These are phyloP conservation scores for Solea senegalensis DNA, from an alignment of 2,113 vertebrate genomes.

Conservation along the genomic window DNA sequence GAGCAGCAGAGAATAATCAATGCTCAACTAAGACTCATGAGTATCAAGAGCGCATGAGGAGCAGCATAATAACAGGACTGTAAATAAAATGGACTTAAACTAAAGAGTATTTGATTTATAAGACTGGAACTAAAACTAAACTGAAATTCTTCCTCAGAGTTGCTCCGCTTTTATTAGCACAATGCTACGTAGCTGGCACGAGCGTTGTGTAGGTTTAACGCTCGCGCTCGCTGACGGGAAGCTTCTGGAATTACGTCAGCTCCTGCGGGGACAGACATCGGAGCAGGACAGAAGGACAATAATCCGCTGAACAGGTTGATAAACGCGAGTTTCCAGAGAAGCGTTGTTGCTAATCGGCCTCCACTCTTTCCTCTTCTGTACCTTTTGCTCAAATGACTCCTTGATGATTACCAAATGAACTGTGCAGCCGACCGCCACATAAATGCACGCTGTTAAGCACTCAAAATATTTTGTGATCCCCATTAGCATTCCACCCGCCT, in stretches of 20 bases:
- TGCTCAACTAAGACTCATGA: too few species aligned
- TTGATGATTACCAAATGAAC: constrained; percentile 70
- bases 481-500: constrained; percentile 61
- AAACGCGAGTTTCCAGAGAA: constrained; percentile 46
- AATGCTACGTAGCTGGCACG: constrained; percentile 68
- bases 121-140: too few species aligned
- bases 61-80: too few species aligned
- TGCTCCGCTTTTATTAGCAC: constrained; percentile 73
- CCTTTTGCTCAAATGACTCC: constrained; percentile 63
- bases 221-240: constrained; percentile 83
- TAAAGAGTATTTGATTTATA: too few species aligned
- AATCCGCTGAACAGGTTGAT: constrained; percentile 13
- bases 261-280: constrained; percentile 56
- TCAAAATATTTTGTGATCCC: constrained; percentile 62
- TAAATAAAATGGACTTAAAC: too few species aligned
- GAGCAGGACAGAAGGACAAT: background rate
- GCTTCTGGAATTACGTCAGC: constrained; percentile 74
- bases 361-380: constrained; percentile 53
- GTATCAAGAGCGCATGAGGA: too few species aligned
- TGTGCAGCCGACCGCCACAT: constrained; percentile 66
- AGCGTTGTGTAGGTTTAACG: constrained; percentile 49
- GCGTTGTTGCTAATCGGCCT: constrained; percentile 57
- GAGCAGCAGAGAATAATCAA: too few species aligned
- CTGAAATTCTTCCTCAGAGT: constrained; percentile 6
- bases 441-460: constrained; percentile 62